Evolutionary conservation across 64 coral and sea anemone species (phyloP), one percentile per base, ranked within the genome.

Genomic region (Montipora efflorescens): DNA sequence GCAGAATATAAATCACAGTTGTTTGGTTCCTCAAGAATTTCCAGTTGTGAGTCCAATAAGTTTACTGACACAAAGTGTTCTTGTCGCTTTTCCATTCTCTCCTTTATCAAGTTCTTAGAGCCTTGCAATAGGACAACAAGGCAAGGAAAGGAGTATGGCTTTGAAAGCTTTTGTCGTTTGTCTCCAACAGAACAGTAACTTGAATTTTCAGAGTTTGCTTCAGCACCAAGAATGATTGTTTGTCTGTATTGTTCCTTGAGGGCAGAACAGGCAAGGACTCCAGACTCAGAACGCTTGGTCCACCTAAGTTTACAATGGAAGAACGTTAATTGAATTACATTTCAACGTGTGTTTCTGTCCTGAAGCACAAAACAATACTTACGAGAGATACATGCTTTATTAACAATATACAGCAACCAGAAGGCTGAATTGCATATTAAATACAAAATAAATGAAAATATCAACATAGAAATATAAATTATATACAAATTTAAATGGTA

Each of bases 231-330:
- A 16, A 98, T 59, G 70, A 98, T 95, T 21, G 93, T 96, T 73
- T 96, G 80, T 77, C 97, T 87, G 59, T 98, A 98, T 4, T 84
- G 95, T 81, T 87, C 79, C 52, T 98, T 98, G 8, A 98, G 81
- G 18, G 97, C 97, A 11, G 97, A 98, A 67, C 97, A 98, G 11
- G 97, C 97, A 47, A 98, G 67, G 20, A 98, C 83, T 7, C 91
- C 97, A 64, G 91, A 96, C 88, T 91, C 91, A 15, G 90, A 94
- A 16, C 91, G 84, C 9, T 87, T 85, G 8, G 80, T 77, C 97
- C 97, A 98, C 66, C 97, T 98, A 92, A 90, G 49, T 1, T 55
- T 7, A 36, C 7, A 53, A 77, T 50, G 47, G 47, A 15, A 78
- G 16, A 78, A 14, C 8, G 64, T 77, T 77, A 36, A 36, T 36